phyloP scores from a whole-genome alignment of 2,888 invertebrate species.

The Tolmerus cingulatus region DNA sequence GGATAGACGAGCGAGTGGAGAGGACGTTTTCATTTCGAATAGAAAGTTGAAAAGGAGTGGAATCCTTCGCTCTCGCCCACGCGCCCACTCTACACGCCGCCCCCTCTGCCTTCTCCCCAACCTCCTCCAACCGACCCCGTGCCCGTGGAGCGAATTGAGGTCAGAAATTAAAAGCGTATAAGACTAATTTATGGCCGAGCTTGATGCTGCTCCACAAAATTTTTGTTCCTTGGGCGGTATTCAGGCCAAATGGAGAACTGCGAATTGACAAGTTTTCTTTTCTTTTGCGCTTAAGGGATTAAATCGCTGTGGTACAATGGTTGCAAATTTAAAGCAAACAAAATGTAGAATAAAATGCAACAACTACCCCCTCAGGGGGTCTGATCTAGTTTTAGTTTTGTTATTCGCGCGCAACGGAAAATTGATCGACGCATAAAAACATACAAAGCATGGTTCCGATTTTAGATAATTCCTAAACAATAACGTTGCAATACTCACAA shows the following conservation, averaged over 20 bases:
- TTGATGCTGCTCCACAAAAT: background rate
- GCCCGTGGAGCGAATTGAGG: background rate
- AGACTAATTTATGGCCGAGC: background rate
- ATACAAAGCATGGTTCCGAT: no score
- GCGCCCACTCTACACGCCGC: background rate
- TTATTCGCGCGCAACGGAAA: background rate
- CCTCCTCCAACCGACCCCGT: background rate
- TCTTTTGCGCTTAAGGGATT: background rate
- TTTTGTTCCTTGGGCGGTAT: background rate
- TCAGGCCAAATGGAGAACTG: background rate
- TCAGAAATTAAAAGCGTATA: conserved; percentile 13
- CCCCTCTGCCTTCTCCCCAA: background rate
- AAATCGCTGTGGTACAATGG: background rate
- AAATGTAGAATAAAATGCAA: background rate
- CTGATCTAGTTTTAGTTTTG: background rate
- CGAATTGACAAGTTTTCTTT: background rate
- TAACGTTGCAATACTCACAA: no score
- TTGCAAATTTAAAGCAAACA: background rate
- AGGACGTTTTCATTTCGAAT: conserved; percentile 8
- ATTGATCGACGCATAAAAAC: no score
- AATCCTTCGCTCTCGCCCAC: background rate
- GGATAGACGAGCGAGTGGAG: background rate
- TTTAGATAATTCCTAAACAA: no score
- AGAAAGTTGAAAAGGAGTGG: background rate
- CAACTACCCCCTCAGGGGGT: background rate